Evolutionary conservation across 2,888 invertebrate genomes (phyloP).

Genomic region (Crossocerus cetratus): DNA sequence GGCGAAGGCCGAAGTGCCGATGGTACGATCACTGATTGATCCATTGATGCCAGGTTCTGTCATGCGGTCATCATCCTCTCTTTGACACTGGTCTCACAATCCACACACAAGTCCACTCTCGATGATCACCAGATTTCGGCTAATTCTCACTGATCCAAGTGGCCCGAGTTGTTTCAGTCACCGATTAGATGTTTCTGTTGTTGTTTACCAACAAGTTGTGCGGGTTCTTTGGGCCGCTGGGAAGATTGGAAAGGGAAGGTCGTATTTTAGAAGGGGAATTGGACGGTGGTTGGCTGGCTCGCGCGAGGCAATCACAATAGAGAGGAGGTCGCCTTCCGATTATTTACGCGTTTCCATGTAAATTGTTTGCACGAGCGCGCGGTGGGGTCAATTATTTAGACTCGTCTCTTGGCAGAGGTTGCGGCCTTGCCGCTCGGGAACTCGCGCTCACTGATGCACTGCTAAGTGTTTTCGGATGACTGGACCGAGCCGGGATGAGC

Average conservation of each 20-base stretch:
- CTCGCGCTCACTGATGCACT: slow-evolving; percentile 41
- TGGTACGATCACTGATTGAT: slow-evolving; percentile 56
- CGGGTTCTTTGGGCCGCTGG: not conserved
- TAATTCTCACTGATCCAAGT: not conserved
- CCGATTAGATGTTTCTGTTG: not conserved
- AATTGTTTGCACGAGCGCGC: slow-evolving; percentile 59
- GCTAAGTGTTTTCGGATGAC: slow-evolving; percentile 68
- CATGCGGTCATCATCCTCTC: slow-evolving; percentile 37
- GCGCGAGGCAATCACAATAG: slow-evolving; percentile 30
- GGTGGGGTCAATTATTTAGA: slow-evolving; percentile 62
- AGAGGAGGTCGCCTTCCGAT: slow-evolving; percentile 27
- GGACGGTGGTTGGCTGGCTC: slow-evolving; percentile 8
- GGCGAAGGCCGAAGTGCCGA: slow-evolving; percentile 33
- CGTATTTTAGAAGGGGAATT: not conserved
- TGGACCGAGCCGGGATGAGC: slow-evolving; percentile 51
- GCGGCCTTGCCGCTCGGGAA: slow-evolving; percentile 8
- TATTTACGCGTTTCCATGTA: slow-evolving; percentile 54
- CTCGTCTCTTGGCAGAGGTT: slow-evolving; percentile 33
- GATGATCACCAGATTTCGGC: not conserved
- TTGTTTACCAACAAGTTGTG: not conserved
- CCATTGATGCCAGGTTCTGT: slow-evolving; percentile 40
- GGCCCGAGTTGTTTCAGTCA: not conserved
- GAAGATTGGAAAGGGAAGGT: not conserved
- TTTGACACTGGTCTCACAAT: not conserved
- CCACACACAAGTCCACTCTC: not conserved